Evolutionary conservation across 2,888 invertebrate species (phyloP).

Genomic region (Stramonita haemastoma): DNA sequence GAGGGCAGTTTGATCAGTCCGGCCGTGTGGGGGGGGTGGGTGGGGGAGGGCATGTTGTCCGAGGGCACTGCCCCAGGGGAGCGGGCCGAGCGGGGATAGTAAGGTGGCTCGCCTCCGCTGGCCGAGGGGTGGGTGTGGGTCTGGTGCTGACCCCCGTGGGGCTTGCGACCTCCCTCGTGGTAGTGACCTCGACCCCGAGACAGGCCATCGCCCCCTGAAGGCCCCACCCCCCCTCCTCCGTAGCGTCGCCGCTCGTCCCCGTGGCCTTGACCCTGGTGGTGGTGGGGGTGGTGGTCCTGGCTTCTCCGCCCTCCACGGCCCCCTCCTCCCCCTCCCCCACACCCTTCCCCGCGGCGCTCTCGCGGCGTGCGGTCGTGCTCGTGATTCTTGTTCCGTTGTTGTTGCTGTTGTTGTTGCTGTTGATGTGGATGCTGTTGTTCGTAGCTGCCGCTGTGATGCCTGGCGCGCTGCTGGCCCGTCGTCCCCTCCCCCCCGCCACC

Average conservation of each 20-base stretch:
- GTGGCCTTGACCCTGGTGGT: constrained; percentile 44
- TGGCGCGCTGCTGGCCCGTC: constrained; percentile 38
- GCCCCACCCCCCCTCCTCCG: neutral
- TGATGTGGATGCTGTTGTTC: neutral
- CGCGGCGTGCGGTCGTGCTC: constrained; percentile 46
- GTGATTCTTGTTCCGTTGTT: constrained; percentile 31
- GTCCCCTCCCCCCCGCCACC: neutral
- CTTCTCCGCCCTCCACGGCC: constrained; percentile 41
- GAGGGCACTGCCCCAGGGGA: constrained; percentile 9
- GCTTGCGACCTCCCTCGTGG: constrained; percentile 27
- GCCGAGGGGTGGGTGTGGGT: neutral
- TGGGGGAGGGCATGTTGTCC: neutral
- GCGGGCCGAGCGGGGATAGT: constrained; percentile 7
- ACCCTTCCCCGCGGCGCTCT: constrained; percentile 40
- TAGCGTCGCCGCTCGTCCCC: constrained; percentile 30
- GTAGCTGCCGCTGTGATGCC: constrained; percentile 43
- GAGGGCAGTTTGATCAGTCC: constrained; percentile 45
- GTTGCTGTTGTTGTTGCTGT: neutral
- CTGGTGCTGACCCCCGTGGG: constrained; percentile 1
- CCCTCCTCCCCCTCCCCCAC: constrained; percentile 38
- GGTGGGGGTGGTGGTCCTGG: too few species aligned
- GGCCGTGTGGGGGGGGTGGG: constrained; percentile 38
- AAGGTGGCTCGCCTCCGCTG: neutral
- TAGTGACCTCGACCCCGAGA: constrained; percentile 31
- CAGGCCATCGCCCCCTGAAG: neutral